Evolutionary conservation across 1,140 invertebrate genomes (phyloP), one percentile per base, ranked within the genome.

Genomic region (Fopius arisanus): DNA sequence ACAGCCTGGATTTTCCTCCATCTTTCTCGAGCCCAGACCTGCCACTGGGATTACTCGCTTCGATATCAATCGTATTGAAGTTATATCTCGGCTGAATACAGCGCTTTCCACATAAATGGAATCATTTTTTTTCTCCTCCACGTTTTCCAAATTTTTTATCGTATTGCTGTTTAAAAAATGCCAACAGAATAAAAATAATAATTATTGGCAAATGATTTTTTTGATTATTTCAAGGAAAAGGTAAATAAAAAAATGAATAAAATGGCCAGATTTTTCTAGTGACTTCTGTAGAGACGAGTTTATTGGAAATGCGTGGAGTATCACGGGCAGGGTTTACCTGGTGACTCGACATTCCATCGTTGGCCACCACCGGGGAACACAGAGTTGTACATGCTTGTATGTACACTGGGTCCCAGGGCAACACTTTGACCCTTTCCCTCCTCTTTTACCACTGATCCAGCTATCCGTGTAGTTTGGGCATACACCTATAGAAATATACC

Each of bases 1-100:
- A 82, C 81, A 82, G 81, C 85, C 78, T 82, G 86, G 85, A 87
- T 88, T 88, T 88, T 84, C 78, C 75, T 79, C 48, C 74, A 81
- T 79, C 80, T 82, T 72, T 62, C 67, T 62, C 21, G 43, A 68
- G 63, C 67, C 54, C 26, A 63, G 28, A 78, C 80, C 79, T 82
- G 79, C 78, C 78, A 76, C 79, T 78, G 76, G 85, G 83, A 86
- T 87, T 84, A 85, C 80, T 74, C 54, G n/a, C 67, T 74, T 69
- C 77, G 84, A 84, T 84, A 86, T 88, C 84, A 84, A 85, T 85
- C 84, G 82, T 82, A 79, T 79, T 68, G 69, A 59, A 73, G 65
- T 59, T 67, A 28, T 65, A 66, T 26, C 23, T 51, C 48, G 14
- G 14, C 23, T 69, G 43, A 48, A 69, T 70, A 59, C 62, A 59